Evolutionary conservation across 2,113 vertebrate species (phyloP).

Genomic region (Hemicordylus capensis): DNA sequence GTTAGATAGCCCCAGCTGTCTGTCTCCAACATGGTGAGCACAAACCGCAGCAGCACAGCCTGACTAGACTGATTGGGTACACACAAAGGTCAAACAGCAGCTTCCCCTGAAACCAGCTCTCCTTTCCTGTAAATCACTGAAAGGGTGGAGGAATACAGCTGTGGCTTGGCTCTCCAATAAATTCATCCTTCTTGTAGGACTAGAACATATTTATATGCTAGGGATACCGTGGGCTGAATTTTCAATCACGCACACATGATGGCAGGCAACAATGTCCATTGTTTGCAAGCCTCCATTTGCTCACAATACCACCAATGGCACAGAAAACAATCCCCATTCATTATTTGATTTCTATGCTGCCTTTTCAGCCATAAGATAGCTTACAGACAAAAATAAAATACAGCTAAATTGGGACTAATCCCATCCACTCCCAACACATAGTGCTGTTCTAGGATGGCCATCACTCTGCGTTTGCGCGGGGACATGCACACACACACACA

Average conservation of each 20-base stretch:
- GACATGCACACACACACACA: too few relatives aligned
- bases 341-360: too few relatives aligned
- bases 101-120: neutral
- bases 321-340: neutral
- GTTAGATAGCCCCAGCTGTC: constrained; percentile 72
- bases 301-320: neutral
- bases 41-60: neutral
- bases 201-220: neutral
- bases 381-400: neutral
- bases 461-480: too few relatives aligned
- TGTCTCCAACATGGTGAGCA: constrained; percentile 19
- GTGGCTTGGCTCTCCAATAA: fast-evolving
- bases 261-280: neutral
- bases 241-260: fast-evolving
- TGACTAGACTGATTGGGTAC: neutral
- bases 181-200: neutral
- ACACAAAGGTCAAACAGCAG: neutral
- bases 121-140: constrained; percentile 20
- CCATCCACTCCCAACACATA: neutral
- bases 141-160: fast-evolving
- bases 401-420: neutral
- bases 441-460: neutral
- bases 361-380: neutral
- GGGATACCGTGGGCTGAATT: fast-evolving
- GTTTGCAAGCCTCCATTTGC: neutral